Conservation (phyloP, 2,113 vertebrate genomes). For the Eretmochelys imbricata region DNA sequence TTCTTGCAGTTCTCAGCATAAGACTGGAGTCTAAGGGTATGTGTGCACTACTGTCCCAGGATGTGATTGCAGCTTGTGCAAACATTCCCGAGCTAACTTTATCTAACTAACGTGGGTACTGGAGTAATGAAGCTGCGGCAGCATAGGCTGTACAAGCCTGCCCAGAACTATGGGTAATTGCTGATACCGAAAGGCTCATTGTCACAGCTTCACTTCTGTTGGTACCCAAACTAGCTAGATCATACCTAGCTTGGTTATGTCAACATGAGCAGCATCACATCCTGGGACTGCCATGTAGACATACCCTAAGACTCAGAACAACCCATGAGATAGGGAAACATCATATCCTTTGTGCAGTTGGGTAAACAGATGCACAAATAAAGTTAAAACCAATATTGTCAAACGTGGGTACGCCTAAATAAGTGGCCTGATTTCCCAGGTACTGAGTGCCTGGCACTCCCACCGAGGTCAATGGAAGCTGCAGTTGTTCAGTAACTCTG, state of each 20-base stretch:
- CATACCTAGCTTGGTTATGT: background rate
- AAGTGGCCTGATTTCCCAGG: background rate
- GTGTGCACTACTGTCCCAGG: background rate
- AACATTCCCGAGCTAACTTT: background rate
- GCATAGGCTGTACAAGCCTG: background rate
- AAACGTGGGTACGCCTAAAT: background rate
- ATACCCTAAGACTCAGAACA: background rate
- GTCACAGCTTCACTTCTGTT: background rate
- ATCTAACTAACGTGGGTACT: background rate
- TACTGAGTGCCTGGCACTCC: fast-evolving
- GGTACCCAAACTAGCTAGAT: background rate
- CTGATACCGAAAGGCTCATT: background rate
- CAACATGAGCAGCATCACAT: background rate
- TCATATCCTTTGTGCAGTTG: background rate
- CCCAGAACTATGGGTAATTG: background rate
- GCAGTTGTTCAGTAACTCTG: background rate
- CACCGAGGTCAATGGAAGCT: background rate
- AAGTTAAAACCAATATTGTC: background rate
- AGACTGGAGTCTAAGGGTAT: background rate
- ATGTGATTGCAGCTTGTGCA: background rate
- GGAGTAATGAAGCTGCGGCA: background rate
- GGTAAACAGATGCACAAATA: background rate
- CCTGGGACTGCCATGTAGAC: background rate
- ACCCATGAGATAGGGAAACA: background rate
- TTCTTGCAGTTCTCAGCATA: background rate